phyloP scores from a whole-genome alignment of 2,888 invertebrate species.

The Eupithecia exiguata region DNA sequence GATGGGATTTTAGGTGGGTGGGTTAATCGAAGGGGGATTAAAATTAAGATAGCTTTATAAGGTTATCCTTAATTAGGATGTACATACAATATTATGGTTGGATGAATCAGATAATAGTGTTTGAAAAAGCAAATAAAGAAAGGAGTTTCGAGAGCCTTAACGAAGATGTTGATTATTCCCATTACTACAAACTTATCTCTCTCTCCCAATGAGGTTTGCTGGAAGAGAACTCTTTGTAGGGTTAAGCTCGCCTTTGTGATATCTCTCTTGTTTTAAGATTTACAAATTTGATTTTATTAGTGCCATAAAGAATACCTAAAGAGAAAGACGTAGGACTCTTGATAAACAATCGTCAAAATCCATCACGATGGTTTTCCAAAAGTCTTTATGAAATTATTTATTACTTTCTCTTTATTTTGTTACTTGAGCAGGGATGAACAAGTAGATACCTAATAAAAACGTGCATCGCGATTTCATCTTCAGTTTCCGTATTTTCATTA shows the following conservation, averaged over 20 bases:
- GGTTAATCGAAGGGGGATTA: conserved; percentile 25
- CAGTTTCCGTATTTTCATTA: neutral
- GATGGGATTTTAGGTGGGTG: conserved; percentile 32
- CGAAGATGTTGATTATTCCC: too few species aligned
- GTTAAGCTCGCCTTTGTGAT: too few species aligned
- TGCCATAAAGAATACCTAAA: too few species aligned
- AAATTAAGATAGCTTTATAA: conserved; percentile 11
- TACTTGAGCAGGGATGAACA: too few species aligned
- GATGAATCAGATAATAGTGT: neutral
- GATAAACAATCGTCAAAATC: neutral
- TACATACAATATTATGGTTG: neutral
- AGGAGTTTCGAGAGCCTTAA: neutral
- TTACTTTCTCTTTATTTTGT: neutral
- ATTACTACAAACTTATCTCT: too few species aligned
- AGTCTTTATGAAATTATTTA: neutral
- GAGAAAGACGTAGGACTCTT: too few species aligned
- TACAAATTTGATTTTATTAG: too few species aligned
- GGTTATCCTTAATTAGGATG: conserved; percentile 7
- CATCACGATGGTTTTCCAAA: neutral
- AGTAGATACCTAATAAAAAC: neutral
- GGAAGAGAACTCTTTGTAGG: too few species aligned
- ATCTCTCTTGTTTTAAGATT: too few species aligned
- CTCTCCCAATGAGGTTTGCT: too few species aligned
- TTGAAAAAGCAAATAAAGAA: neutral
- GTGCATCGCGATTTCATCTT: neutral